phyloP scores from a whole-genome alignment of 1,140 invertebrate species.

The Cylas formicarius region DNA sequence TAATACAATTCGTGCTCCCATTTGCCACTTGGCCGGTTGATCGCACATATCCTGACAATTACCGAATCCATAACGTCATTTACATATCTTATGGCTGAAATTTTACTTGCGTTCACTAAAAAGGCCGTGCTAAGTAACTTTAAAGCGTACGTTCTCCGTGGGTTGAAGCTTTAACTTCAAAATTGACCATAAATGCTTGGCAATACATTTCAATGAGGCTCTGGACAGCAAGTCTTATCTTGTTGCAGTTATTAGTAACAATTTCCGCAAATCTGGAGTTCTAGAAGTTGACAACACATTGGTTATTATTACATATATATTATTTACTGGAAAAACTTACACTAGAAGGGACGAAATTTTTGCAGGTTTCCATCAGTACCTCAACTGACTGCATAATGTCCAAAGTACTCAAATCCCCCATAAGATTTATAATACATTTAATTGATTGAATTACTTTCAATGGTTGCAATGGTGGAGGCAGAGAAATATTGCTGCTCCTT shows the following conservation, averaged over 20 bases:
- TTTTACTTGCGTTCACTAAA: conserved; percentile 17
- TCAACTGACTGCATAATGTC: conserved; percentile 72
- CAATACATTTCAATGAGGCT: conserved; percentile 74
- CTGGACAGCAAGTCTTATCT: conserved; percentile 64
- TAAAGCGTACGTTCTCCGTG: conserved; percentile 20
- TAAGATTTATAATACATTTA: conserved; percentile 82
- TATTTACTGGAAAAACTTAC: conserved; percentile 37
- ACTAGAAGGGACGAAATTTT: conserved; percentile 33
- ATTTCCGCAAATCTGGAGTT: conserved; percentile 47
- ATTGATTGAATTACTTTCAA: conserved; percentile 75
- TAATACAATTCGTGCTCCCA: conserved; percentile 83
- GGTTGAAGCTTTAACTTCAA: conserved; percentile 47
- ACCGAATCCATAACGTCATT: conserved; percentile 70
- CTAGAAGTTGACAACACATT: conserved; percentile 16
- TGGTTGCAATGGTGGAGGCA: conserved; percentile 48
- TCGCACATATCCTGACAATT: conserved; percentile 72
- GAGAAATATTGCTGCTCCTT: conserved; percentile 42
- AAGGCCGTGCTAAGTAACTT: too few species aligned
- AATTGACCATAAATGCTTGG: conserved; percentile 77
- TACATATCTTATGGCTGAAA: conserved; percentile 56
- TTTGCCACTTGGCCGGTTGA: conserved; percentile 68
- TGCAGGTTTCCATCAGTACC: conserved; percentile 59
- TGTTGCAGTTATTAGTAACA: conserved; percentile 55
- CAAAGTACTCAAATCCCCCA: conserved; percentile 80
- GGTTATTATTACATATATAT: conserved; percentile 28